phyloP scores from a whole-genome alignment of 2,797 vertebrate species.

The Tragelaphus eurycerus region DNA sequence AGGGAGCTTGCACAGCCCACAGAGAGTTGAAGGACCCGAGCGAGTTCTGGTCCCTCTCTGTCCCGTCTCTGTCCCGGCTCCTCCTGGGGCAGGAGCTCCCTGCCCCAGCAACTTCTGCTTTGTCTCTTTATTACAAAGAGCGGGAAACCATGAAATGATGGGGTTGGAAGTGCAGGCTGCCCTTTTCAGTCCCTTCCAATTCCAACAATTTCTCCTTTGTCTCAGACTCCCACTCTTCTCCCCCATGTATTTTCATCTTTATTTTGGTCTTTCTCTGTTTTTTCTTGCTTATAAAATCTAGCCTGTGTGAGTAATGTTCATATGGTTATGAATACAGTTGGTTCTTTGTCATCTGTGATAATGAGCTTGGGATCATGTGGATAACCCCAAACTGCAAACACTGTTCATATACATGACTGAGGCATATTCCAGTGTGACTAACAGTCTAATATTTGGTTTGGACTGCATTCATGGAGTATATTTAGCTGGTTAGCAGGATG shows the following conservation, averaged over 20 bases:
- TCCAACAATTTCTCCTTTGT: conserved; percentile 10
- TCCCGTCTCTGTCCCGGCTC: neutral
- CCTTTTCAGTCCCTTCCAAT: neutral
- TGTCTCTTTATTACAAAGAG: neutral
- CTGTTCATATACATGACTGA: neutral
- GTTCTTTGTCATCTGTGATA: conserved; percentile 52
- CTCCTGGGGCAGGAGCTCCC: neutral
- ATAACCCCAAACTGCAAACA: conserved; percentile 30
- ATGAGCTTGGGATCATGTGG: conserved; percentile 44
- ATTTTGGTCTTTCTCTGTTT: neutral
- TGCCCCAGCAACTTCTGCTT: neutral
- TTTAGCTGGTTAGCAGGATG: neutral
- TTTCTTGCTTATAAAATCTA: conserved; percentile 55
- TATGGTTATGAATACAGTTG: conserved; percentile 44
- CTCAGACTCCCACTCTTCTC: neutral
- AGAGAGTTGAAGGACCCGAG: neutral
- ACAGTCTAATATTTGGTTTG: conserved; percentile 49
- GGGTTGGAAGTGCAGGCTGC: neutral
- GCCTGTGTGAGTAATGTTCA: conserved; percentile 58
- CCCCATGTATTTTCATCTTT: neutral
- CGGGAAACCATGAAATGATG: neutral
- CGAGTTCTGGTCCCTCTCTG: neutral
- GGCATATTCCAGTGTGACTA: conserved; percentile 32
- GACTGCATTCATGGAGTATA: neutral
- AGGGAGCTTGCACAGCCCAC: neutral